phyloP scores from a whole-genome alignment of 2,888 invertebrate species.

The Philereme vetulata region DNA sequence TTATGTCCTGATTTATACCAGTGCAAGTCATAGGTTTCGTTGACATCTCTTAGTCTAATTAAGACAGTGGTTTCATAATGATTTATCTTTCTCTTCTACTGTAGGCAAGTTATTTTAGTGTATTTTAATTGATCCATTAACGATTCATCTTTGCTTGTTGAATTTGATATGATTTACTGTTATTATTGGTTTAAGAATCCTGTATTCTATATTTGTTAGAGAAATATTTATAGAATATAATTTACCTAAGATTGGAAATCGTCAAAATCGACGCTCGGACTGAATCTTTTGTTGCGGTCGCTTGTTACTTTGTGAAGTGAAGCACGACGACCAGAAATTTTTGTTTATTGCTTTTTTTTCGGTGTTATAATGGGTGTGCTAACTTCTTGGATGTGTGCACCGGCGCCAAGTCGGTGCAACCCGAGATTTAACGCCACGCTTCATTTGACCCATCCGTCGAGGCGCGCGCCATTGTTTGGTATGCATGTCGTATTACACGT shows the following conservation, averaged over 20 bases:
- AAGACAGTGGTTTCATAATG: constrained; percentile 67
- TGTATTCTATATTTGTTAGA: too few relatives aligned
- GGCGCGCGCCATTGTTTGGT: constrained; percentile 70
- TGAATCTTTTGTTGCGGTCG: constrained; percentile 64
- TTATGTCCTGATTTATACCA: constrained; percentile 77
- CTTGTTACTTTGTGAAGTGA: constrained; percentile 71
- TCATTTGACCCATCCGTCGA: constrained; percentile 74
- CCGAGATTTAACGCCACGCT: constrained; percentile 76
- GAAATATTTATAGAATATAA: too few relatives aligned
- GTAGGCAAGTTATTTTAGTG: constrained; percentile 34
- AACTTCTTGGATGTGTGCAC: constrained; percentile 67
- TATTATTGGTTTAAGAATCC: too few relatives aligned
- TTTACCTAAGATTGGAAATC: background rate
- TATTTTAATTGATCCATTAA: constrained; percentile 44
- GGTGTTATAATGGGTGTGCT: constrained; percentile 66
- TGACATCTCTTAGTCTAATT: constrained; percentile 77
- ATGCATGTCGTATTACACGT: constrained; percentile 64
- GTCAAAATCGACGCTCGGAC: constrained; percentile 50
- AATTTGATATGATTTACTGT: too few relatives aligned
- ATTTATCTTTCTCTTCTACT: constrained; percentile 61
- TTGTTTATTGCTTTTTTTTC: constrained; percentile 64
- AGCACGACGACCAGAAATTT: constrained; percentile 62
- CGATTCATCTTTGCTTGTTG: too few relatives aligned
- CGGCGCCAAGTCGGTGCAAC: constrained; percentile 78
- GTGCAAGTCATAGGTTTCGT: constrained; percentile 63